phyloP scores from a whole-genome alignment of 2,797 vertebrate genomes.

The Eleutherodactylus coqui region DNA sequence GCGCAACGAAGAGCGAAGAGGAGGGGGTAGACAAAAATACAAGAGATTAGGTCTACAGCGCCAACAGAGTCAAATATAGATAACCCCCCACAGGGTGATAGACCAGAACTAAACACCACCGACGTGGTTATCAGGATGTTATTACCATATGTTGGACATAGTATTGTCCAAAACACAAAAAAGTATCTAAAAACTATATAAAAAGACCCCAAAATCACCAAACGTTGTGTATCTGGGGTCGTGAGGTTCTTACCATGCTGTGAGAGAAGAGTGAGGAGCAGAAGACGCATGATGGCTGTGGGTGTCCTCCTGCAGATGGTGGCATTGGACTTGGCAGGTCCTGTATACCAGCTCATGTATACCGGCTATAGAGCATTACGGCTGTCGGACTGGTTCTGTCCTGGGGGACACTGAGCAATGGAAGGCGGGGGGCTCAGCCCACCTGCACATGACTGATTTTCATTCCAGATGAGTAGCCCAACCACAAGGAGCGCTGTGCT shows the following conservation, averaged over 20 bases:
- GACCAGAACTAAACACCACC: not conserved
- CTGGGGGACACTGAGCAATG: too few species aligned
- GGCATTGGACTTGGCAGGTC: not conserved
- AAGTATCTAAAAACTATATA: not conserved
- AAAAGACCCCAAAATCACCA: too few species aligned
- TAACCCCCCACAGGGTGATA: too few species aligned
- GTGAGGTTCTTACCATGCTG: conserved; percentile 2
- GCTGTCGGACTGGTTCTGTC: not conserved
- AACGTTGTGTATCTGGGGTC: too few species aligned
- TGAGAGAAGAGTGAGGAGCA: not conserved
- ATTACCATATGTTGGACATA: too few species aligned
- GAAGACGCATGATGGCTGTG: not conserved
- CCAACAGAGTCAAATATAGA: not conserved
- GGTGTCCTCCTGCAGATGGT: not conserved
- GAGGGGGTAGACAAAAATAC: not conserved
- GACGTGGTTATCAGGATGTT: too few species aligned
- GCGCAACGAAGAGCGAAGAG: not conserved
- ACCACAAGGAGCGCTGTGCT: too few species aligned
- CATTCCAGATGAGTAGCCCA: too few species aligned
- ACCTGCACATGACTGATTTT: too few species aligned
- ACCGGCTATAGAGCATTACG: not conserved
- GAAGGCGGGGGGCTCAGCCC: too few species aligned
- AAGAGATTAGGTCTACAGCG: not conserved
- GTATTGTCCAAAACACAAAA: not conserved
- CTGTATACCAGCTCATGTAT: not conserved